These are phyloP conservation scores for Eurytoma adleriae DNA, from an alignment of 2,888 invertebrate genomes.

Conservation along the genomic window DNA sequence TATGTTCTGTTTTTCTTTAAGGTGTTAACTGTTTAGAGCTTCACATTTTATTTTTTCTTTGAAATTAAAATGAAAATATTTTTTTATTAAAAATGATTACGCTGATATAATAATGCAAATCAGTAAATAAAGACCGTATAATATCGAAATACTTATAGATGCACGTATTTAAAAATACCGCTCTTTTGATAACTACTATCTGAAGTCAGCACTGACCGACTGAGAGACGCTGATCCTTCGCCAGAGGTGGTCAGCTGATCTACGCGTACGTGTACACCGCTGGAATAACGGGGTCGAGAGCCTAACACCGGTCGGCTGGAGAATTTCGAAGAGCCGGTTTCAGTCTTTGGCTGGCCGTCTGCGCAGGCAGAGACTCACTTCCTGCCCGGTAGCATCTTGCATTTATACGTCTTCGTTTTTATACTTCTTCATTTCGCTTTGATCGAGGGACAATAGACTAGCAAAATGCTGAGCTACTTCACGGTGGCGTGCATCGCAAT, in stretches of 20 bases:
- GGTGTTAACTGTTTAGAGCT: no score
- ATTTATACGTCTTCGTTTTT: not conserved
- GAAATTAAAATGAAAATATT: not conserved
- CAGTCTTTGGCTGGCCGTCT: slow-evolving; percentile 44
- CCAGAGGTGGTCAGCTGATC: slow-evolving; percentile 27
- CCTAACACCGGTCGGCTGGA: slow-evolving; percentile 32
- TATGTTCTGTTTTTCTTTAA: not conserved
- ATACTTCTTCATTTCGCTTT: not conserved
- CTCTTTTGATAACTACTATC: no score
- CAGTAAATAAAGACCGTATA: no score
- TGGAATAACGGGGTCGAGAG: slow-evolving; percentile 11
- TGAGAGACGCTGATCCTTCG: not conserved
- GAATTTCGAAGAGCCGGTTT: slow-evolving; percentile 3
- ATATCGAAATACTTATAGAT: no score
- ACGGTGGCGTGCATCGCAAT: slow-evolving; percentile 74
- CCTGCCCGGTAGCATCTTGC: not conserved
- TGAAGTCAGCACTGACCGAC: no score
- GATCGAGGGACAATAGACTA: not conserved
- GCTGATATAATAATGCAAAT: no score
- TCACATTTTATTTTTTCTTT: not conserved
- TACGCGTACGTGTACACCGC: not conserved
- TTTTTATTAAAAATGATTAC: not conserved
- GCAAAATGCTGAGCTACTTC: slow-evolving; percentile 55
- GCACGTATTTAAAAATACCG: not conserved
- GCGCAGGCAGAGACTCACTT: slow-evolving; percentile 17